Percentiles rank a stretch among this genome's conserved stretches.
These are phyloP conservation scores for Drosophila nigricruria DNA, from an alignment of 2,888 invertebrate species.

Conservation along the genomic window DNA sequence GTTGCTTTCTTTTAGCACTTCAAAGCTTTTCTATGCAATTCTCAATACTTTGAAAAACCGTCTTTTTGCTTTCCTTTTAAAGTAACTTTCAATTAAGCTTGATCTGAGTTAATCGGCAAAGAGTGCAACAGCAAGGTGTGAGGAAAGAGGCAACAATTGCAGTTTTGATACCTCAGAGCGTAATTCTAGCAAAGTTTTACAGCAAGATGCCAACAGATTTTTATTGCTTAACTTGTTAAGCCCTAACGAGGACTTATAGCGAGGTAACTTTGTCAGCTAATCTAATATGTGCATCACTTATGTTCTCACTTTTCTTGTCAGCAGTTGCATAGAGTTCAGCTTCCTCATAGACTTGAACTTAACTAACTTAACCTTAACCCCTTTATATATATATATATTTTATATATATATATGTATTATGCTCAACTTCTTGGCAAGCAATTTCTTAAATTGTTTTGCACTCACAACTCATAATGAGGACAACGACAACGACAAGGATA, in stretches of 20 bases:
- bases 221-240: not conserved
- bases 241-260: too few relatives aligned
- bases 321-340: not conserved
- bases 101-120: too few relatives aligned
- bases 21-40: not conserved
- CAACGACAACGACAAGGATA: constrained; percentile 31
- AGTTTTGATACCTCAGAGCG: not conserved
- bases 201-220: not conserved
- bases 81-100: not conserved
- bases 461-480: constrained; percentile 63
- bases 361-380: not conserved
- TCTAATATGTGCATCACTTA: not conserved
- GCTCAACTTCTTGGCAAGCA: constrained; percentile 57
- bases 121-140: not conserved
- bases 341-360: not conserved
- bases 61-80: too few relatives aligned
- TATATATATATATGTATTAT: not conserved
- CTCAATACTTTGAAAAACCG: not conserved
- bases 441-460: constrained; percentile 73
- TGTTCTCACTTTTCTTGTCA: not conserved
- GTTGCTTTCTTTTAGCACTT: not conserved
- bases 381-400: not conserved
- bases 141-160: too few relatives aligned
- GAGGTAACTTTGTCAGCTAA: not conserved
- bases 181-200: not conserved